Base-by-base conservation (phyloP, 2,888 invertebrate genomes). In the Cheilosia scutellata region DNA sequence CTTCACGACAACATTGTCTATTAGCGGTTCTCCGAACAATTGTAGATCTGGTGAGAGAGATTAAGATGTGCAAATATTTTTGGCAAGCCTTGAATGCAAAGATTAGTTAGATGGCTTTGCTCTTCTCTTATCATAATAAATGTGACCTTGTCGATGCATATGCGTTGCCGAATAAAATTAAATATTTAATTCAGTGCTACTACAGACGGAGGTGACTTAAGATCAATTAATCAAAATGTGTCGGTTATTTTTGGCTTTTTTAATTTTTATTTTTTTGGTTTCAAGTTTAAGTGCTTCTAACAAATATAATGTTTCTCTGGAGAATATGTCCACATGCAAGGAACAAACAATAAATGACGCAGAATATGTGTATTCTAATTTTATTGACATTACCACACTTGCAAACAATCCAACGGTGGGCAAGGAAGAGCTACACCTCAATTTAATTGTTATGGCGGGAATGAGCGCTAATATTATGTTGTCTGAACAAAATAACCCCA, bases 391-490 rank as follows among this genome's bases (percentile, higher is more conserved):
- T 27, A 1, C 27, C 11, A n/a, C 27, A 29, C 7, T 60, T 25
- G 0, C 2, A 16, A 60, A 60, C n/a, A 60, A 60, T 44, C 40
- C 3, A 42, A 42, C 0, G 27, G n/a, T 9, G 4, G 27, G 16
- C 7, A 60, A 44, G 27, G 60, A 60, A 4, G 6, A 0, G n/a
- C 7, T 60, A 1, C 60, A 29, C 27, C 5, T 60, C 0, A 42
- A 44, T n/a, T 29, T 60, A 11, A 44, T 44, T 44, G 27, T 60
- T 29, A 42, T 44, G 60, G n/a, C 16, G 4, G 9, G 29, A 9
- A 44, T 27, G 60, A 25, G 42, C 6, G 60, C 60, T 13, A 27
- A 60, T 42, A 42, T 60, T 37, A 7, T 60, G 11, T 25, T 60
- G 6, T 60, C 60, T n/a, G 42, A 40, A 5, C 4, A 25, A 11